phyloP scores from a whole-genome alignment of 2,797 vertebrate genomes.

The Nannoperca australis region DNA sequence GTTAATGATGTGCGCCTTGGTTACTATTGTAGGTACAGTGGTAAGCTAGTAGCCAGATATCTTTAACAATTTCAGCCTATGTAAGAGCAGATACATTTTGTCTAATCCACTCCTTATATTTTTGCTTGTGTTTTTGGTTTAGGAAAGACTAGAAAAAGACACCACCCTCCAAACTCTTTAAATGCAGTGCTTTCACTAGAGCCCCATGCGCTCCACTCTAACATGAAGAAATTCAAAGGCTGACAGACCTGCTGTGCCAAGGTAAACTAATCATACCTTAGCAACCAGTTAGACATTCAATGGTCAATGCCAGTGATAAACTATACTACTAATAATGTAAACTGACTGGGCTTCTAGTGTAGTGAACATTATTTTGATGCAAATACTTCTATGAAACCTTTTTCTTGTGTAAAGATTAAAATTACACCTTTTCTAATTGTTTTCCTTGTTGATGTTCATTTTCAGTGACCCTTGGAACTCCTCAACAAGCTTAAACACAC shows the following conservation, averaged over 20 bases:
- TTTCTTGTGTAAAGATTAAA: background rate
- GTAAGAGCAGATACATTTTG: background rate
- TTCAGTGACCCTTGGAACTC: conserved; percentile 56
- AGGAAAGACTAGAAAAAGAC: background rate
- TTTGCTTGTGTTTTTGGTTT: background rate
- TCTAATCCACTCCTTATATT: background rate
- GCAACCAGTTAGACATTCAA: background rate
- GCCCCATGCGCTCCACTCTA: background rate
- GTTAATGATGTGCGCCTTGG: background rate
- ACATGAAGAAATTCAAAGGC: background rate
- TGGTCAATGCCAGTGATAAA: background rate
- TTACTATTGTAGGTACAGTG: no score
- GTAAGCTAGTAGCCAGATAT: background rate
- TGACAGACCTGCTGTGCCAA: background rate
- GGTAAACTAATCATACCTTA: background rate
- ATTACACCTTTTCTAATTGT: background rate
- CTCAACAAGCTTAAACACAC: conserved; percentile 43
- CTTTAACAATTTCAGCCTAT: background rate
- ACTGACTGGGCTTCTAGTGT: background rate
- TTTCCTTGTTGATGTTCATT: conserved; percentile 34
- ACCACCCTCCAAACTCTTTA: background rate
- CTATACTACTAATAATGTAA: background rate
- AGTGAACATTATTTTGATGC: background rate
- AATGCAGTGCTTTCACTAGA: background rate
- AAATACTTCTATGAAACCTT: background rate